Conservation (phyloP, 1,140 invertebrate genomes). For the Euschistus heros region DNA sequence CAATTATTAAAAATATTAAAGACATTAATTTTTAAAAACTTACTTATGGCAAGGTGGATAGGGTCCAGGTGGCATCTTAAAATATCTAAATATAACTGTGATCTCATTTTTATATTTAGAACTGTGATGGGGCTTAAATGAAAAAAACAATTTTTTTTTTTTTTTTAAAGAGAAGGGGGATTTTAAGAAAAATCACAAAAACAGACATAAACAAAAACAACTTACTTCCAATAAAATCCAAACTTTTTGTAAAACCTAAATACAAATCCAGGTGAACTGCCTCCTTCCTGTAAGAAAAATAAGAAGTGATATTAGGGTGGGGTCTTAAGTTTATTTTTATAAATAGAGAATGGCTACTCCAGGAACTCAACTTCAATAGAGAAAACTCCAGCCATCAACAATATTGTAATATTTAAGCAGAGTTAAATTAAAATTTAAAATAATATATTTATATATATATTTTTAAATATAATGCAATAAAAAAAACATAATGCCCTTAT, state of each 20-base stretch:
- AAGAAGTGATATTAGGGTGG: background rate
- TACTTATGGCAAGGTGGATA: background rate
- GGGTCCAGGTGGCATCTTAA: constrained; percentile 1
- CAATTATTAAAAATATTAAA: too few relatives aligned
- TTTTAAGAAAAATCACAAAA: background rate
- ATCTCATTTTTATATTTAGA: background rate
- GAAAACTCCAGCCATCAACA: too few relatives aligned
- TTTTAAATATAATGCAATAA: too few relatives aligned
- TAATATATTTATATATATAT: too few relatives aligned
- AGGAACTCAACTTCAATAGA: too few relatives aligned
- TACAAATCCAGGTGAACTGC: constrained; percentile 4
- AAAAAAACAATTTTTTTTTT: background rate
- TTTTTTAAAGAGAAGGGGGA: too few relatives aligned
- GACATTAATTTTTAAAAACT: background rate
- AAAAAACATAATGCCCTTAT: too few relatives aligned
- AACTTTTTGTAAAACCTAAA: constrained; percentile 11
- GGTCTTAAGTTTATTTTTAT: background rate
- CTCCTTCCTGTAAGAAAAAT: constrained; percentile 9
- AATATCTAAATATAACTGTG: constrained; percentile 8
- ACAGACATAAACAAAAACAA: background rate
- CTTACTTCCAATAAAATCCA: constrained; percentile 14
- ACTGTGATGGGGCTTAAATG: background rate
- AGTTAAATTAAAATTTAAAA: too few relatives aligned
- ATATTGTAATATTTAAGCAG: too few relatives aligned
- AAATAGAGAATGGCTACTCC: background rate